These are phyloP conservation scores for Enoplosus armatus DNA, from an alignment of 2,797 vertebrate genomes.

Conservation along the genomic window DNA sequence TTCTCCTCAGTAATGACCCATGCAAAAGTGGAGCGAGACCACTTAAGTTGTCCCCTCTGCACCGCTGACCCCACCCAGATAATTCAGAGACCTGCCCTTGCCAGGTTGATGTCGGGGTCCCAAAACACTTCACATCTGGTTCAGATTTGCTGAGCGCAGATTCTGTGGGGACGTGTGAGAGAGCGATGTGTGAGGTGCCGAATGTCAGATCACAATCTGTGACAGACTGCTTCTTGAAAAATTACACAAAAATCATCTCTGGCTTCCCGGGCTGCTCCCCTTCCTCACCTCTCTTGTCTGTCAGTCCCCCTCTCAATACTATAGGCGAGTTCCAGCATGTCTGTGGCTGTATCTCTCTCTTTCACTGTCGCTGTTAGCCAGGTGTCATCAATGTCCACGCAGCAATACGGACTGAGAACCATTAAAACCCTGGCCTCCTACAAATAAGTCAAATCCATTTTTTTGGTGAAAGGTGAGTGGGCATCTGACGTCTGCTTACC, in stretches of 20 bases:
- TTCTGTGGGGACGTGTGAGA: conserved; percentile 43
- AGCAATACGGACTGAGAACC: conserved; percentile 44
- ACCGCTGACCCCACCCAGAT: conserved; percentile 74
- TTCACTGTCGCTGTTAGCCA: conserved; percentile 55
- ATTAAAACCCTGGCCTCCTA: conserved; percentile 9
- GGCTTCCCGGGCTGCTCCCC: conserved; percentile 44
- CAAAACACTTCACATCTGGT: conserved; percentile 77
- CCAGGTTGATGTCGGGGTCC: conserved; percentile 74
- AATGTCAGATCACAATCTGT: conserved; percentile 72
- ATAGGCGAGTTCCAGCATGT: conserved; percentile 70
- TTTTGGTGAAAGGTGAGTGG: not conserved
- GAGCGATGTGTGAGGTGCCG: conserved; percentile 51
- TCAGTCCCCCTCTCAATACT: conserved; percentile 62
- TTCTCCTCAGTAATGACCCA: conserved; percentile 59
- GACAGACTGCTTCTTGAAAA: conserved; percentile 63
- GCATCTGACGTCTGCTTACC: not conserved
- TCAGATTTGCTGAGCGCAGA: conserved; percentile 67
- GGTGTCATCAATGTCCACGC: conserved; percentile 69
- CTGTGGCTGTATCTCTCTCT: conserved; percentile 57
- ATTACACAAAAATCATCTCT: conserved; percentile 60
- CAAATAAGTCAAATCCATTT: not conserved
- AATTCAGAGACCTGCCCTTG: conserved; percentile 66
- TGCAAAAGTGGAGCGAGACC: conserved; percentile 61
- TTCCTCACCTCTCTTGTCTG: conserved; percentile 59
- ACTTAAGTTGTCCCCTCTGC: conserved; percentile 60